phyloP scores from a whole-genome alignment of 2,888 invertebrate genomes.

The Tachina lurida region DNA sequence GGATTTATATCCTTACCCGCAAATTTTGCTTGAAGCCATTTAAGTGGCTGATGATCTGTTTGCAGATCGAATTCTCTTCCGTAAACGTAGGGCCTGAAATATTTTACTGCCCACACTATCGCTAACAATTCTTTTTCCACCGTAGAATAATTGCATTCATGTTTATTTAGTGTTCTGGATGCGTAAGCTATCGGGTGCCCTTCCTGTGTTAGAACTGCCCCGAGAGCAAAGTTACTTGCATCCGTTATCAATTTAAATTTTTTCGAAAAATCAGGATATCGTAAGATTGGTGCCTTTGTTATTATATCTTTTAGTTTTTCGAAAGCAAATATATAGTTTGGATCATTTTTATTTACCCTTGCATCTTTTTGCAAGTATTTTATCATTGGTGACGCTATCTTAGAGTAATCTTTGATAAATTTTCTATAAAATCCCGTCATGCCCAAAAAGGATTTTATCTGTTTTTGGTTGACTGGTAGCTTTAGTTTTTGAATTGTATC shows the following conservation, averaged over 20 bases:
- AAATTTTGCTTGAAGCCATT: conserved; percentile 57
- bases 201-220: no score
- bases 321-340: conserved; percentile 54
- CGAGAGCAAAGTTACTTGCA: no score
- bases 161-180: conserved; percentile 36
- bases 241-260: neutral
- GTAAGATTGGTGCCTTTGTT: no score
- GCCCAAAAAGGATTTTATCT: no score
- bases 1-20: conserved; percentile 57
- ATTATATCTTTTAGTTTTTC: no score
- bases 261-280: no score
- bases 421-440: no score
- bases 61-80: conserved; percentile 62
- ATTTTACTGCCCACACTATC: conserved; percentile 63
- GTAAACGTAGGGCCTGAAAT: conserved; percentile 68
- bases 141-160: conserved; percentile 47
- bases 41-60: conserved; percentile 68
- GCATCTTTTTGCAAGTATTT: conserved; percentile 27
- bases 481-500: no score
- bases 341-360: conserved; percentile 36
- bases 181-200: no score
- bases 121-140: conserved; percentile 64
- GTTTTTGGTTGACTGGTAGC: no score
- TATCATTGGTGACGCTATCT: no score
- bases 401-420: no score